Evolutionary conservation across 2,888 invertebrate genomes (phyloP), one percentile per base, ranked within the genome.

Genomic region (Hofmannophila pseudospretella): DNA sequence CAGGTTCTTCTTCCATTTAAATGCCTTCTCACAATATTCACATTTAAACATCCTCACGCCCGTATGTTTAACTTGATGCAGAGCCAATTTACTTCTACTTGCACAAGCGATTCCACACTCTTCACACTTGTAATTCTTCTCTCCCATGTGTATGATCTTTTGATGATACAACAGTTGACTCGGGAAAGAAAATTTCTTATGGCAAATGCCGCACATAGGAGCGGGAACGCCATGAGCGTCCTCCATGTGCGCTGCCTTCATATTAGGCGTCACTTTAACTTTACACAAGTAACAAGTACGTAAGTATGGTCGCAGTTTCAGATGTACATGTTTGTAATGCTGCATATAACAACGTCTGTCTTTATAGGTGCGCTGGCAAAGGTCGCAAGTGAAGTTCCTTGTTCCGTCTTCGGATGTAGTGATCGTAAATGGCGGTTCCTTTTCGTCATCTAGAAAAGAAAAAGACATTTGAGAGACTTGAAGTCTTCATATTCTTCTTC

Each of bases 181-280:
- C 2, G 20, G 20, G 12, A 10, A 22, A 3, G 12, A 4, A n/a
- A 32, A 32, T 8, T 50, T 44, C 35, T 59, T 60, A 1, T 49
- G 49, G 36, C 65, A 65, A n/a, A 37, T 42, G 4, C 41, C 32
- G 35, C 63, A 65, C 10, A 47, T 45, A 9, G 55, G 50, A 8
- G 38, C 27, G 5, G 47, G 45, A 5, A 41, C 49, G 5, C 48
- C 48, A 34, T 62, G 63, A 3, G 7, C 33, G 7, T 39, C 31
- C 7, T 37, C 31, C 39, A 45, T 32, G 8, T 32, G 32, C n/a
- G 22, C 22, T 22, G 32, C 32, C 22, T n/a, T 32, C 12, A 7
- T 19, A 23, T 14, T 23, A 19, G 34, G 23, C 1, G 22, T 2
- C 7, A 43, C 3, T 9, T 26, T 20, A 7, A 32, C 13, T 2